A percentile compares a stretch with the other conserved stretches of the same genome.
Conservation (phyloP, 2,888 invertebrate genomes). For the Aplocera efformata region DNA sequence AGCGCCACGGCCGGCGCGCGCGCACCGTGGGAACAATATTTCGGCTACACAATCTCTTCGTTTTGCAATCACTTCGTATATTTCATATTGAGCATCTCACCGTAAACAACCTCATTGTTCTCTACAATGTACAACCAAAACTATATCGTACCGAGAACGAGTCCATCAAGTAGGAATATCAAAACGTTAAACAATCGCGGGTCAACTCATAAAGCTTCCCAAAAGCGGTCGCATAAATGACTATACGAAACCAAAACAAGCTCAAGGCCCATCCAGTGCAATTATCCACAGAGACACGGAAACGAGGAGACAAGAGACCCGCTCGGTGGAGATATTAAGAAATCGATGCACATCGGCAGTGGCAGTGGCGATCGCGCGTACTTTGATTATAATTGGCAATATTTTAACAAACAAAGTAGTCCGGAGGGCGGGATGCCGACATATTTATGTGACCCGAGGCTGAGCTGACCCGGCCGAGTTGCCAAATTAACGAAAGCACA, state of each 20-base stretch:
- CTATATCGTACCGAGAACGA: slow-evolving; percentile 22
- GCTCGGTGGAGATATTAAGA: slow-evolving; percentile 60
- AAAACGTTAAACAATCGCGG: slow-evolving; percentile 21
- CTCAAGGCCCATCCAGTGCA: slow-evolving; percentile 31
- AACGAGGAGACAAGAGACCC: slow-evolving; percentile 53
- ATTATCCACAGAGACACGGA: slow-evolving; percentile 38
- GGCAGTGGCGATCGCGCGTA: slow-evolving; percentile 38
- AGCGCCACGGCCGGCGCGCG: slow-evolving; percentile 50
- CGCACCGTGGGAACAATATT: slow-evolving; percentile 75
- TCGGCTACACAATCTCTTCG: slow-evolving; percentile 60
- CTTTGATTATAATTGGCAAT: slow-evolving; percentile 73
- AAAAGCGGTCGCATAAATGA: slow-evolving; percentile 27
- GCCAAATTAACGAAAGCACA: slow-evolving; percentile 73
- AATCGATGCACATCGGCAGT: slow-evolving; percentile 56
- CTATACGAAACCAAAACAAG: slow-evolving; percentile 29
- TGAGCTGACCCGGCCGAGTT: slow-evolving; percentile 65
- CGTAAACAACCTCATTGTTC: slow-evolving; percentile 26
- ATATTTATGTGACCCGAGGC: slow-evolving; percentile 70
- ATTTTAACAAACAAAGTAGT: slow-evolving; percentile 75
- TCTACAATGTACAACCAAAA: slow-evolving; percentile 13
- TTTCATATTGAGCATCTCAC: slow-evolving; percentile 39
- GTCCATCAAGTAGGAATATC: slow-evolving; percentile 20
- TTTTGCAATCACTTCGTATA: slow-evolving; percentile 68
- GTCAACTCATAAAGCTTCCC: slow-evolving; percentile 28
- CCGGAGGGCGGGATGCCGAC: slow-evolving; percentile 67